These are phyloP conservation scores for Mythimna albipuncta DNA, from an alignment of 2,888 invertebrate species.

Conservation along the genomic window DNA sequence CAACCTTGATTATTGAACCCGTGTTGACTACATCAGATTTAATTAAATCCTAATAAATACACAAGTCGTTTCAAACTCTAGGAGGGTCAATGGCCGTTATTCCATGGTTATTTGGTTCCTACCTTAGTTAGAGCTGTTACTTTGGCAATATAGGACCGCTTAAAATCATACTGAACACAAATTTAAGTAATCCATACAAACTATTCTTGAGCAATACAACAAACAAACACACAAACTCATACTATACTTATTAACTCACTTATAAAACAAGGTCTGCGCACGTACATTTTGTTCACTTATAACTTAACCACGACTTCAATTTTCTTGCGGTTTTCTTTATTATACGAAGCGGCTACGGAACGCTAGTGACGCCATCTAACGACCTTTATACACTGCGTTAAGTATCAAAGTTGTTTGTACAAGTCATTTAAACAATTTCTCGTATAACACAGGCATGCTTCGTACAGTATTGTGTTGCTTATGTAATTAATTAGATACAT, in stretches of 20 bases:
- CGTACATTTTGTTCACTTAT: slow-evolving; percentile 58
- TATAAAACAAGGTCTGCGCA: slow-evolving; percentile 48
- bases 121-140: too few species aligned
- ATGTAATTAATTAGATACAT: slow-evolving; percentile 3
- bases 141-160: background rate
- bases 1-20: too few species aligned
- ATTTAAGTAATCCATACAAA: background rate
- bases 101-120: too few species aligned
- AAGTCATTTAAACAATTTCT: slow-evolving; percentile 43
- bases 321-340: slow-evolving; percentile 61
- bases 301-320: slow-evolving; percentile 55
- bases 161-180: background rate
- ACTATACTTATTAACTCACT: slow-evolving; percentile 32
- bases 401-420: slow-evolving; percentile 38
- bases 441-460: slow-evolving; percentile 11
- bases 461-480: slow-evolving; percentile 12
- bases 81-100: too few species aligned
- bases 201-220: background rate
- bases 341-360: slow-evolving; percentile 42
- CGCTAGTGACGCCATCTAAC: slow-evolving; percentile 37
- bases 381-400: slow-evolving; percentile 45
- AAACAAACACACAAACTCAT: slow-evolving; percentile 24
- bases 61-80: too few species aligned
- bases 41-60: too few species aligned
- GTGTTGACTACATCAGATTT: too few species aligned